phyloP scores from a whole-genome alignment of 2,888 invertebrate species.

The Agrilus cyanescens region DNA sequence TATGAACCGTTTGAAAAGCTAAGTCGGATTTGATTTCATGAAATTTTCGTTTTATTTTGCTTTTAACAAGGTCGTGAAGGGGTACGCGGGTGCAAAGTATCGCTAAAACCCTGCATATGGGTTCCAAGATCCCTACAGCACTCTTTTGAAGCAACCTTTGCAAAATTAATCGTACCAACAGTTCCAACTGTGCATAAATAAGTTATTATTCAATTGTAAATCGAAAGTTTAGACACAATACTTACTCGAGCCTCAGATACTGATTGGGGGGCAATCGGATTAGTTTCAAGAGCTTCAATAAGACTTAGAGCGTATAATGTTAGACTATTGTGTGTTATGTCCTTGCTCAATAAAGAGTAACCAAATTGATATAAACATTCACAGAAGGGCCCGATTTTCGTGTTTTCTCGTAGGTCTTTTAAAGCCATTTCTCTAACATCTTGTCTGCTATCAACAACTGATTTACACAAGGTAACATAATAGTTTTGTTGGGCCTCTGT shows the following conservation, averaged over 20 bases:
- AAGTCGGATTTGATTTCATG: constrained; percentile 18
- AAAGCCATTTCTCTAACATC: constrained; percentile 43
- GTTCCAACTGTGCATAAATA: constrained; percentile 22
- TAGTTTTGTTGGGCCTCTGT: constrained; percentile 24
- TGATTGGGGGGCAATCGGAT: constrained; percentile 43
- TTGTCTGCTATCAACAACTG: constrained; percentile 41
- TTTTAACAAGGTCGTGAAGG: constrained; percentile 24
- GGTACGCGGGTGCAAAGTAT: constrained; percentile 25
- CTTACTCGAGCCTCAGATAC: constrained; percentile 46
- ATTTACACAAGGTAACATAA: constrained; percentile 30
- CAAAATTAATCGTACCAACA: constrained; percentile 27
- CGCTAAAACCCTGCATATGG: constrained; percentile 28
- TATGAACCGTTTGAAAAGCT: constrained; percentile 23
- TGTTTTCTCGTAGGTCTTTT: constrained; percentile 45
- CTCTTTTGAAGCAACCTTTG: constrained; percentile 27
- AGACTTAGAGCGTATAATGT: constrained; percentile 39
- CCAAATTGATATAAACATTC: constrained; percentile 49
- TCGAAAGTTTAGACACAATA: not conserved
- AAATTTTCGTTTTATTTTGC: constrained; percentile 25
- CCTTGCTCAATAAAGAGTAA: constrained; percentile 46
- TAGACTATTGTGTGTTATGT: constrained; percentile 33
- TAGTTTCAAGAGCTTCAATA: constrained; percentile 46
- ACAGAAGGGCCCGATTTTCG: constrained; percentile 45
- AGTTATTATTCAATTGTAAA: not conserved
- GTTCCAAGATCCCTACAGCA: constrained; percentile 23